A percentile compares a stretch with the other conserved stretches of the same genome.
Conservation (phyloP, 2,888 invertebrate genomes). For the Dryomyza anilis region DNA sequence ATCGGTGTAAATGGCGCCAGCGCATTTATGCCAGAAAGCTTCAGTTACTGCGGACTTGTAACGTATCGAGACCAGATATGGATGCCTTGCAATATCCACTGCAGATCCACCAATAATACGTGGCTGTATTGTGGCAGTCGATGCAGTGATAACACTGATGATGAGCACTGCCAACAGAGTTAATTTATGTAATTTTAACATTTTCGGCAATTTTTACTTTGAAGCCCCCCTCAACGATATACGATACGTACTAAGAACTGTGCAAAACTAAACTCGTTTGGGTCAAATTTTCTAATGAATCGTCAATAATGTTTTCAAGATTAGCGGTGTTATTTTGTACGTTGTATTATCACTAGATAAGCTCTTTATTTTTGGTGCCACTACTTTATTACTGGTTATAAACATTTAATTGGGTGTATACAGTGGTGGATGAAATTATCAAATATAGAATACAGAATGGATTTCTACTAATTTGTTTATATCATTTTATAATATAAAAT, state of each 20-base stretch:
- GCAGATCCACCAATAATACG: slow-evolving; percentile 47
- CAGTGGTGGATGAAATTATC: too few relatives aligned
- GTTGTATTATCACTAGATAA: slow-evolving; percentile 9
- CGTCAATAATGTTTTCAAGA: too few relatives aligned
- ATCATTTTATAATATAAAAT: too few relatives aligned
- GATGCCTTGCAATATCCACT: slow-evolving; percentile 47
- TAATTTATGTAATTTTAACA: background rate
- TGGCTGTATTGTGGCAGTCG: background rate
- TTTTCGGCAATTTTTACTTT: background rate
- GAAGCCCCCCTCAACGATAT: too few relatives aligned
- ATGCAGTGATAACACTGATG: background rate
- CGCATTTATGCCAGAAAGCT: slow-evolving; percentile 50
- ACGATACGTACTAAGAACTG: too few relatives aligned
- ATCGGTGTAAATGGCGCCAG: slow-evolving; percentile 48
- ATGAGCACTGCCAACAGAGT: background rate
- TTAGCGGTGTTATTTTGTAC: too few relatives aligned
- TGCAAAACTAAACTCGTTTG: too few relatives aligned
- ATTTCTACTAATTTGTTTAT: too few relatives aligned
- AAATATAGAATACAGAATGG: too few relatives aligned
- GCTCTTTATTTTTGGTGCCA: too few relatives aligned
- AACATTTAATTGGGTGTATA: background rate
- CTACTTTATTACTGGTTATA: background rate
- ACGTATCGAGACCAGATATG: slow-evolving; percentile 49
- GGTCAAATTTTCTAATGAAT: too few relatives aligned
- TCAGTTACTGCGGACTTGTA: slow-evolving; percentile 39